These are phyloP conservation scores for Heliconius hortense DNA, from an alignment of 2,888 invertebrate genomes.

Conservation along the genomic window DNA sequence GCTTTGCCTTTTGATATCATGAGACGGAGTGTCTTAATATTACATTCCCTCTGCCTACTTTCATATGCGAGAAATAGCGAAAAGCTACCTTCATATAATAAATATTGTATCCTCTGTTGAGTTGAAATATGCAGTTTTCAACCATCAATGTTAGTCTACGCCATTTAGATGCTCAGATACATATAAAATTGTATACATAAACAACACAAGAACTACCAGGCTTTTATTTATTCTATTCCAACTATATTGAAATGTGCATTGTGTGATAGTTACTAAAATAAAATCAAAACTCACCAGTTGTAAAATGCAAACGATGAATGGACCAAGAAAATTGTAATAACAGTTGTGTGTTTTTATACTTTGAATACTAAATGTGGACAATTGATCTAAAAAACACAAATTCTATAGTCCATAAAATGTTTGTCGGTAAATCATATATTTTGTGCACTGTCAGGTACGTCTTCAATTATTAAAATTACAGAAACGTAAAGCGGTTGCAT, in stretches of 20 bases:
- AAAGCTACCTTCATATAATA: not conserved
- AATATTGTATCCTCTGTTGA: not conserved
- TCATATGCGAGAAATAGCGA: not conserved
- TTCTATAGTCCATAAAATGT: slow-evolving; percentile 43
- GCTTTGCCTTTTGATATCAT: not conserved
- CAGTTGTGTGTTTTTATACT: slow-evolving; percentile 28
- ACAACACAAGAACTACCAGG: not conserved
- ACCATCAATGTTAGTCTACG: not conserved
- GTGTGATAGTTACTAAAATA: not conserved
- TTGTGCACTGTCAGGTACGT: slow-evolving; percentile 62
- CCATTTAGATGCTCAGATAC: not conserved
- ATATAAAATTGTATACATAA: slow-evolving; percentile 6
- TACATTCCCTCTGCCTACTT: not conserved
- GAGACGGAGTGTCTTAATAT: not conserved
- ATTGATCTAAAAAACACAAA: slow-evolving; percentile 39
- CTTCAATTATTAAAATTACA: slow-evolving; percentile 77
- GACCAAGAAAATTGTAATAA: slow-evolving; percentile 13
- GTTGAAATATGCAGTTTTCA: not conserved
- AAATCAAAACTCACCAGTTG: slow-evolving; percentile 5
- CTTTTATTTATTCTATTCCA: slow-evolving; percentile 15
- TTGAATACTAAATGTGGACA: slow-evolving; percentile 22
- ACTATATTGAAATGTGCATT: slow-evolving; percentile 13
- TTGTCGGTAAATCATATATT: slow-evolving; percentile 50
- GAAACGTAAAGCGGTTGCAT: slow-evolving; percentile 71
- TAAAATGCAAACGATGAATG: slow-evolving; percentile 16